phyloP scores from a whole-genome alignment of 2,888 invertebrate genomes.

The Oasisia sp. region DNA sequence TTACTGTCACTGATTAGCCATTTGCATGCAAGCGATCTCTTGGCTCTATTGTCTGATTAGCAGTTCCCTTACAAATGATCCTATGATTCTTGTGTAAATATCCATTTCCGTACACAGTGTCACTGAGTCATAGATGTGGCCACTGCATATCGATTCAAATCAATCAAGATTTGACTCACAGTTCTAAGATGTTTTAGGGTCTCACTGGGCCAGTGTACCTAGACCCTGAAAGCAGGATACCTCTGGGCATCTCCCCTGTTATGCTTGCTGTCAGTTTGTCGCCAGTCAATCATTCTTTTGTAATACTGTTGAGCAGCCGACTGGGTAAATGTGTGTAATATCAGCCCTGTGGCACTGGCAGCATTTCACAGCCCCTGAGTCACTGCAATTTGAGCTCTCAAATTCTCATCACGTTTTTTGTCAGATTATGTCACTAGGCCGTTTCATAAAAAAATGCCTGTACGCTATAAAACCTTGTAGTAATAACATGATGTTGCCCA shows the following conservation, averaged over 20 bases:
- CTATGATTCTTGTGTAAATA: too few relatives aligned
- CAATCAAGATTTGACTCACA: background rate
- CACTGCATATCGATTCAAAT: background rate
- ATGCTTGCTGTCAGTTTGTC: background rate
- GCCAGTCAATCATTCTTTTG: background rate
- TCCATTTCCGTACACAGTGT: too few relatives aligned
- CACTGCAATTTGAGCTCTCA: background rate
- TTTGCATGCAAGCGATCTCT: too few relatives aligned
- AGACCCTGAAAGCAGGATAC: background rate
- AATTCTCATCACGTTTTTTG: conserved; percentile 13
- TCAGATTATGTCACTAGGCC: background rate
- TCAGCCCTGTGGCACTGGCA: background rate
- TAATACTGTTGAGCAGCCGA: background rate
- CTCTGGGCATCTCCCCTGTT: background rate
- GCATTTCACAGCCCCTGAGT: background rate
- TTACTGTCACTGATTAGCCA: too few relatives aligned
- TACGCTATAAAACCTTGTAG: background rate
- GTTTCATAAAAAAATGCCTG: background rate
- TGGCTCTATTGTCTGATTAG: too few relatives aligned
- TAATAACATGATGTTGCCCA: background rate
- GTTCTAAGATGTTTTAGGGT: background rate
- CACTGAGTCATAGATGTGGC: background rate
- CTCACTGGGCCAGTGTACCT: background rate
- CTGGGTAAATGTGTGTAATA: background rate
- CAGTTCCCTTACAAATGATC: too few relatives aligned